Evolutionary conservation across 2,888 invertebrate genomes (phyloP).

Genomic region (Ptychoptera contaminata): DNA sequence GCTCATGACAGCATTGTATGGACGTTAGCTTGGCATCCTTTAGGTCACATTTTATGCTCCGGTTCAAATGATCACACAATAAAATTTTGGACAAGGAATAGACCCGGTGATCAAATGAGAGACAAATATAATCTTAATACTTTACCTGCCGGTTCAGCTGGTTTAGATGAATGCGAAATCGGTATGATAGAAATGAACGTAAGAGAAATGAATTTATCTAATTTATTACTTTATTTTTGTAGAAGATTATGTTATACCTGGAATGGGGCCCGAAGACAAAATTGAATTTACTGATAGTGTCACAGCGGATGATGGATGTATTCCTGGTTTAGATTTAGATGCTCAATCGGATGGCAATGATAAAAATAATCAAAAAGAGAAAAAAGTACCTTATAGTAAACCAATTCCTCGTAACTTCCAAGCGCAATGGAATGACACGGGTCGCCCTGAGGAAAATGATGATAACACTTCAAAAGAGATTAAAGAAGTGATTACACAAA

Average conservation of each 20-base stretch:
- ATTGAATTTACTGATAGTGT: slow-evolving; percentile 55
- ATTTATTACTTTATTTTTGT: slow-evolving; percentile 27
- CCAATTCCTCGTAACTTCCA: slow-evolving; percentile 94
- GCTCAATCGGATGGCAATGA: slow-evolving; percentile 45
- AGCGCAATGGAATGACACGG: slow-evolving; percentile 86
- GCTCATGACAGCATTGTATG: slow-evolving; percentile 99
- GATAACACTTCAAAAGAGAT: slow-evolving; percentile 32
- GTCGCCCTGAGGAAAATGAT: slow-evolving; percentile 38
- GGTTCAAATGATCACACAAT: slow-evolving; percentile 99
- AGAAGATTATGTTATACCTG: slow-evolving; percentile 74
- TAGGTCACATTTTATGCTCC: slow-evolving; percentile 95
- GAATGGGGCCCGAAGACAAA: slow-evolving; percentile 97
- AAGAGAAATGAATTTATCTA: neutral
- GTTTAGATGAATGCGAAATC: slow-evolving; percentile 52
- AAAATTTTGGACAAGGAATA: slow-evolving; percentile 98
- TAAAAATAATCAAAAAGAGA: slow-evolving; percentile 49
- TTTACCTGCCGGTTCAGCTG: slow-evolving; percentile 64
- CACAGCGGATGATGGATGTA: slow-evolving; percentile 42
- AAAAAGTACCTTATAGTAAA: slow-evolving; percentile 86
- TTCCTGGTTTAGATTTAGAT: slow-evolving; percentile 79
- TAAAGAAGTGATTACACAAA: slow-evolving; percentile 52
- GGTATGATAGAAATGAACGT: slow-evolving; percentile 28
- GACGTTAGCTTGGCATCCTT: slow-evolving; percentile 98
- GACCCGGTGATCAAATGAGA: slow-evolving; percentile 95
- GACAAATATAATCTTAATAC: slow-evolving; percentile 96